A percentile compares a stretch with the other conserved stretches of the same genome.
These are phyloP conservation scores for Leptinotarsa undecemlineata DNA, from an alignment of 1,140 invertebrate species.

Conservation along the genomic window DNA sequence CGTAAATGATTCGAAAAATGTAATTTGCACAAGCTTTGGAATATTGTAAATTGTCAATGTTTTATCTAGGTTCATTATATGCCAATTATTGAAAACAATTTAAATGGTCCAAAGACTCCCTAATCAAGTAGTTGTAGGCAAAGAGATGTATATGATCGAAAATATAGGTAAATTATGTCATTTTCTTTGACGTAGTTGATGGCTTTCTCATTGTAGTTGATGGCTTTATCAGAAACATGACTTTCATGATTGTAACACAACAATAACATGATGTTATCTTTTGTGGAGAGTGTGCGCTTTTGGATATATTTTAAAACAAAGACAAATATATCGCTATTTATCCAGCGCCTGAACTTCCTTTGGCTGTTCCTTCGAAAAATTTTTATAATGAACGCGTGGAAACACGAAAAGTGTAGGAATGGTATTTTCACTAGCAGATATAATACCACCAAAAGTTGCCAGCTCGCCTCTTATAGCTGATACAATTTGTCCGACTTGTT, in stretches of 20 bases:
- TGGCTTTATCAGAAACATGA: constrained; percentile 40
- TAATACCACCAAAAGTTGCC: constrained; percentile 37
- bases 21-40: not conserved
- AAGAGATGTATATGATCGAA: not conserved
- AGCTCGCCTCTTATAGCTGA: constrained; percentile 51
- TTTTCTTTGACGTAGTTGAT: constrained; percentile 16
- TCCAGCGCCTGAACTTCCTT: constrained; percentile 54
- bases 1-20: not conserved
- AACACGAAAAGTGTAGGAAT: constrained; percentile 54
- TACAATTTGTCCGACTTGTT: constrained; percentile 52
- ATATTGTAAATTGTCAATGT: not conserved
- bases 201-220: constrained; percentile 20
- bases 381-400: constrained; percentile 48
- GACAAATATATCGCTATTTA: constrained; percentile 28
- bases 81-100: not conserved
- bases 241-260: constrained; percentile 54
- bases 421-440: constrained; percentile 52
- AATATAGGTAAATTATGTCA: constrained; percentile 21
- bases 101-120: constrained; percentile 45
- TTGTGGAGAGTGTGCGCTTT: constrained; percentile 52
- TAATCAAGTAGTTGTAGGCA: not conserved
- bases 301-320: constrained; percentile 24
- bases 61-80: not conserved
- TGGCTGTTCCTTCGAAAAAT: constrained; percentile 45
- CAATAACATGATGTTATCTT: constrained; percentile 52